phyloP scores from a whole-genome alignment of 2,888 invertebrate species.

The Tethea ocularis region DNA sequence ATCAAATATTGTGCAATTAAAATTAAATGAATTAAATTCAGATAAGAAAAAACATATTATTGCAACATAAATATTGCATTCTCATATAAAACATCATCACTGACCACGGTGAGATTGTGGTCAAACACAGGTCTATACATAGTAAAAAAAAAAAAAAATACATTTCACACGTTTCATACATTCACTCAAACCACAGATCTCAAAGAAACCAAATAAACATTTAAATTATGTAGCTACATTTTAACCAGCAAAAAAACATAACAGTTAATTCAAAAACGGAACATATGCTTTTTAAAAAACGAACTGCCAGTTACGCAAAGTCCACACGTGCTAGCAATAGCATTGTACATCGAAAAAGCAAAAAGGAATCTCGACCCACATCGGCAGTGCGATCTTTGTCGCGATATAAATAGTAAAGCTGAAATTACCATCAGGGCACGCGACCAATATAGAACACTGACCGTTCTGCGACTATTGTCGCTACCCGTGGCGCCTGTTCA shows the following conservation, averaged over 20 bases:
- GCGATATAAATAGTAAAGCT: conserved; percentile 62
- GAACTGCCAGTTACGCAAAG: conserved; percentile 1
- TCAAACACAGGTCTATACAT: no score
- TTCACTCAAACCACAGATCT: no score
- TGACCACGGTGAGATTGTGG: no score
- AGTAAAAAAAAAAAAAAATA: no score
- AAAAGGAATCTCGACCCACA: conserved; percentile 72
- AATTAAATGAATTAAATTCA: no score
- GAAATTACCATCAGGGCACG: conserved; percentile 74
- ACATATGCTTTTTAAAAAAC: not conserved
- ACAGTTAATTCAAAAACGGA: not conserved
- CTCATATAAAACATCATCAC: no score
- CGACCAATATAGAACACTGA: conserved; percentile 61
- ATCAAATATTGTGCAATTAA: no score
- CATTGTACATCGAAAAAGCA: conserved; percentile 38
- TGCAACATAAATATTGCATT: no score
- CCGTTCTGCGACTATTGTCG: conserved; percentile 46
- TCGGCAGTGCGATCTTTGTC: conserved; percentile 59
- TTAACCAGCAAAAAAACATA: not conserved
- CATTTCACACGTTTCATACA: no score
- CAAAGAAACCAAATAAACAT: not conserved
- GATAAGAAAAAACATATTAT: no score
- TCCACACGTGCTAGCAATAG: conserved; percentile 1
- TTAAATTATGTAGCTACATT: no score
- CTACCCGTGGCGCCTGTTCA: conserved; percentile 43